Conservation (phyloP, 1,140 invertebrate genomes). For the Bombus affinis region DNA sequence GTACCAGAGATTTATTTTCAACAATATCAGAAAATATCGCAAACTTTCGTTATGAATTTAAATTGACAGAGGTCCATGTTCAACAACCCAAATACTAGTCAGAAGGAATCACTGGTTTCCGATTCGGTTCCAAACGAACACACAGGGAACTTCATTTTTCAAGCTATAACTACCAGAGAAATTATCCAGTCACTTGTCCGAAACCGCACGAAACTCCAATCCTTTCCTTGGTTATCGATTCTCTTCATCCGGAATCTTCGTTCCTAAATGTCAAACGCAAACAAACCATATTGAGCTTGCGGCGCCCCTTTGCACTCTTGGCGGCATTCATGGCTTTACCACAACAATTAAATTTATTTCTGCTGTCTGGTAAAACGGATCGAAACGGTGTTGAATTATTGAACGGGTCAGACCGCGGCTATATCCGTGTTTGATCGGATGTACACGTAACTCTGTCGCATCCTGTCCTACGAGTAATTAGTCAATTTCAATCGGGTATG, state of each 20-base stretch:
- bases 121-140: too few relatives aligned
- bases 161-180: neutral
- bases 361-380: slow-evolving; percentile 1
- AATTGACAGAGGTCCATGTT: too few relatives aligned
- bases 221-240: neutral
- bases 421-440: neutral
- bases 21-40: too few relatives aligned
- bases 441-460: slow-evolving; percentile 18
- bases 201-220: neutral
- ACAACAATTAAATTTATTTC: slow-evolving; percentile 16
- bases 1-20: too few relatives aligned
- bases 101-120: too few relatives aligned
- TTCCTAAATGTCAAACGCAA: slow-evolving; percentile 15
- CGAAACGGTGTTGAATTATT: slow-evolving; percentile 35
- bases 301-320: neutral
- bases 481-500: neutral
- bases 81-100: too few relatives aligned
- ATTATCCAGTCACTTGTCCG: neutral
- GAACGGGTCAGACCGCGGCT: slow-evolving; percentile 6
- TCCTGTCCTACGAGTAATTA: slow-evolving; percentile 24
- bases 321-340: neutral
- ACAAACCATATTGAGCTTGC: neutral
- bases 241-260: neutral
- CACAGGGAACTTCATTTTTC: too few relatives aligned
- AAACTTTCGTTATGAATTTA: too few relatives aligned